Evolutionary conservation across 2,113 vertebrate genomes (phyloP).

Genomic region (Crotalus tigris): DNA sequence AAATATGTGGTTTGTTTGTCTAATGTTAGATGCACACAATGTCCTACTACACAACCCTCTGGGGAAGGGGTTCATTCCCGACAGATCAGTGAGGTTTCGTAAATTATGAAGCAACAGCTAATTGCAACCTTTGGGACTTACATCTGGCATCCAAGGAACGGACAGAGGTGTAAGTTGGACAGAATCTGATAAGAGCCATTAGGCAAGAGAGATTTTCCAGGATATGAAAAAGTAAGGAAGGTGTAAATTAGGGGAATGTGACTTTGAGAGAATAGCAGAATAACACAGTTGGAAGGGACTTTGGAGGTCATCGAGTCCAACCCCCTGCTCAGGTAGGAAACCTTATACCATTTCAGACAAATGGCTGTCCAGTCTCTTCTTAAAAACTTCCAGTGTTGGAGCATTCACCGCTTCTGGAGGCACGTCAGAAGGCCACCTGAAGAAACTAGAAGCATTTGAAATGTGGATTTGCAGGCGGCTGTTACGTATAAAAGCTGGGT

Average conservation of each 20-base stretch:
- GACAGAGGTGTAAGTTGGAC: not conserved
- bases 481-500: too few relatives aligned
- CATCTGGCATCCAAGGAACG: not conserved
- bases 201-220: not conserved
- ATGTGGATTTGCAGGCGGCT: too few relatives aligned
- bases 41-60: not conserved
- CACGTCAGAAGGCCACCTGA: too few relatives aligned
- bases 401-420: too few relatives aligned
- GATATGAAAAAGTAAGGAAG: not conserved
- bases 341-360: too few relatives aligned
- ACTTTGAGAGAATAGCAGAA: not conserved
- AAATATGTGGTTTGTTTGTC: conserved; percentile 41
- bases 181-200: not conserved
- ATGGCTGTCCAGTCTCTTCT: too few relatives aligned
- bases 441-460: too few relatives aligned
- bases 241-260: not conserved
- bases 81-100: not conserved
- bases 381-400: too few relatives aligned
- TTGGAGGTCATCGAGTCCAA: too few relatives aligned
- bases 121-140: not conserved
- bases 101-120: not conserved
- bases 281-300: not conserved
- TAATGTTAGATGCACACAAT: conserved; percentile 40
- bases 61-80: not conserved
- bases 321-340: too few relatives aligned